Conservation (phyloP, 2,888 invertebrate species). For the Ceriagrion tenellum region DNA sequence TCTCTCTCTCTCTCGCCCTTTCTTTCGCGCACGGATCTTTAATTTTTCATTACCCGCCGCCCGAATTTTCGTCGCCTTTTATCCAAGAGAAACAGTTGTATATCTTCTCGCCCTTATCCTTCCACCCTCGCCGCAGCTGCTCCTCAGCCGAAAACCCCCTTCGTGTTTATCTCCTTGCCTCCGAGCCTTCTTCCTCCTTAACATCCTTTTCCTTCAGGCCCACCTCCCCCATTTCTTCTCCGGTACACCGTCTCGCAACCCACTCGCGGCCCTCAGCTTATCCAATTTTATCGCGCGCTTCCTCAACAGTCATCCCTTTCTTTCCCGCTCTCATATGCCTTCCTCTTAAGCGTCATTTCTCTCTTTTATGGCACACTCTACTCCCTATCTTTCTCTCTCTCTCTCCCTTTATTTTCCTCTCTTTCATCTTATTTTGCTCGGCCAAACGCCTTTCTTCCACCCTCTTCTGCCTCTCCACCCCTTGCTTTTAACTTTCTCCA, state of each 20-base stretch:
- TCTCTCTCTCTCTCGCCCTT: not conserved
- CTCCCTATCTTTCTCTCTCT: not conserved
- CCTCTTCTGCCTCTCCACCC: too few relatives aligned
- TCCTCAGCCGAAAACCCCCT: not conserved
- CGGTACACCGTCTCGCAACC: not conserved
- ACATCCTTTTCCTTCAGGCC: not conserved
- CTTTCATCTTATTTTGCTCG: not conserved
- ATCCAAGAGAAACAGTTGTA: slow-evolving; percentile 29
- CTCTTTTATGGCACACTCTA: not conserved
- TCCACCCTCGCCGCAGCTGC: slow-evolving; percentile 3
- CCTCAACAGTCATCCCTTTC: slow-evolving; percentile 14
- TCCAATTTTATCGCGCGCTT: slow-evolving; percentile 44
- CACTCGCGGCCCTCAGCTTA: not conserved
- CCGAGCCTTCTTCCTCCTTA: not conserved
- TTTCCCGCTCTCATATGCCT: not conserved
- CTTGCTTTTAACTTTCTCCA: not conserved
- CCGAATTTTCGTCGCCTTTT: slow-evolving; percentile 46
- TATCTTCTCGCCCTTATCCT: slow-evolving; percentile 12
- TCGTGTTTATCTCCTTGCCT: not conserved
- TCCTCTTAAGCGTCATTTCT: not conserved
- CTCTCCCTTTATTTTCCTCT: not conserved
- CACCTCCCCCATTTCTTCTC: not conserved
- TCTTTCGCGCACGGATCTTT: not conserved
- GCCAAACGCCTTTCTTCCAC: too few relatives aligned
- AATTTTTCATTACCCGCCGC: slow-evolving; percentile 57